These are phyloP conservation scores for Strix occidentalis DNA, from an alignment of 2,797 vertebrate species.

Conservation along the genomic window DNA sequence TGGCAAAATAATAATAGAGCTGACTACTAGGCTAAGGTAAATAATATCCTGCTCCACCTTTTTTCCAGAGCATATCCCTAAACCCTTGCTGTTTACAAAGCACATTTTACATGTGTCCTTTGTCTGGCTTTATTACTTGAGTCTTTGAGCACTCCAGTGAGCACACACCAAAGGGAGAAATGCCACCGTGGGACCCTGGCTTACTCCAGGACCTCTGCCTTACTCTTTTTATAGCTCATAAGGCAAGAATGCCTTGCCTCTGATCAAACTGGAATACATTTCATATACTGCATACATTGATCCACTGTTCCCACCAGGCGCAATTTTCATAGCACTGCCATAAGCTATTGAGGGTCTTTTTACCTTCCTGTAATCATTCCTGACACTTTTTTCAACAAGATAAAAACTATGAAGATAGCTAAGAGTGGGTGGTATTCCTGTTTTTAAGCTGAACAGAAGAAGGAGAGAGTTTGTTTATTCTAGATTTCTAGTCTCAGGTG, in stretches of 20 bases:
- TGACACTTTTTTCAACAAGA: constrained; percentile 48
- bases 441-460: constrained; percentile 32
- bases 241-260: constrained; percentile 17
- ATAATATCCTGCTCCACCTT: background rate
- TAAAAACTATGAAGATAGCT: constrained; percentile 37
- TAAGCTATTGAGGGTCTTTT: constrained; percentile 50
- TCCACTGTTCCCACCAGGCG: constrained; percentile 36
- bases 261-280: constrained; percentile 41
- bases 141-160: background rate
- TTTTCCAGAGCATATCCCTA: background rate
- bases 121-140: background rate
- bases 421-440: constrained; percentile 42
- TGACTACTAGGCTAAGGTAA: background rate
- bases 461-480: constrained; percentile 31
- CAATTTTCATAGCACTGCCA: constrained; percentile 49
- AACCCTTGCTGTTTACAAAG: background rate
- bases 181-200: background rate
- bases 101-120: background rate
- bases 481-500: constrained; percentile 44
- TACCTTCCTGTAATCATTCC: constrained; percentile 44
- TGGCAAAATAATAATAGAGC: background rate
- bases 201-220: constrained; percentile 4
- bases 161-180: background rate
- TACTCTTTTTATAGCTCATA: background rate
- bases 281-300: rapidly evolving